Conservation (phyloP, 2,797 vertebrate genomes). For the Carapus acus region DNA sequence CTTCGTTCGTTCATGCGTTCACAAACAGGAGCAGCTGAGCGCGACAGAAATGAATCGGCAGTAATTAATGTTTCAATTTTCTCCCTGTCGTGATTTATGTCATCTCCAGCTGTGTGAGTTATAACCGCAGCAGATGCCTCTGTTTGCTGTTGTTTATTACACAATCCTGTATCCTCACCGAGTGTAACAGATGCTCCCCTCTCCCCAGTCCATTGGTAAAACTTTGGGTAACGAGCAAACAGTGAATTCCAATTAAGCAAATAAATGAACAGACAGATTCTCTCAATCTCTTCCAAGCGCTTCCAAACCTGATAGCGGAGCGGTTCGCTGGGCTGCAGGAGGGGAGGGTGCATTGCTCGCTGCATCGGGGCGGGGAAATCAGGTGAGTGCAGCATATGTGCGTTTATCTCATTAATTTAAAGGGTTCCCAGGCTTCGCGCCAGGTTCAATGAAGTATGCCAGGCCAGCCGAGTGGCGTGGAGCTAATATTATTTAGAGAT, state of each 20-base stretch:
- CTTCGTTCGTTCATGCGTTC: too few species aligned
- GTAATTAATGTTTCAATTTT: too few species aligned
- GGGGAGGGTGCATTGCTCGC: conserved; percentile 7
- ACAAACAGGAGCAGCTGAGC: too few species aligned
- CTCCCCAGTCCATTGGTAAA: background rate
- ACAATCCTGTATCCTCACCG: too few species aligned
- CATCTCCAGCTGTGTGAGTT: too few species aligned
- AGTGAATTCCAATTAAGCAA: background rate
- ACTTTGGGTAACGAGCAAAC: background rate
- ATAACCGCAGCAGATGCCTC: too few species aligned
- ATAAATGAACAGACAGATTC: too few species aligned
- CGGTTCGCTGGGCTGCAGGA: conserved; percentile 6
- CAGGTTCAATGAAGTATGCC: conserved; percentile 31
- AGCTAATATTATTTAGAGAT: conserved; percentile 49
- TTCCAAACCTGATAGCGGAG: background rate
- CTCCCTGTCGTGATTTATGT: too few species aligned
- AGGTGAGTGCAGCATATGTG: conserved; percentile 36
- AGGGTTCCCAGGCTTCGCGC: conserved; percentile 50
- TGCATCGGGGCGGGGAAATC: conserved; percentile 14
- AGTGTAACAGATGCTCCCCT: background rate
- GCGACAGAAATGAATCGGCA: too few species aligned
- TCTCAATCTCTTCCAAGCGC: background rate
- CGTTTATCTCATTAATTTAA: conserved; percentile 54
- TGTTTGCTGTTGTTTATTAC: too few species aligned
- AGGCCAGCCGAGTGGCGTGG: conserved; percentile 34